Conservation (phyloP, 2,113 vertebrate species). For the Zeus faber region DNA sequence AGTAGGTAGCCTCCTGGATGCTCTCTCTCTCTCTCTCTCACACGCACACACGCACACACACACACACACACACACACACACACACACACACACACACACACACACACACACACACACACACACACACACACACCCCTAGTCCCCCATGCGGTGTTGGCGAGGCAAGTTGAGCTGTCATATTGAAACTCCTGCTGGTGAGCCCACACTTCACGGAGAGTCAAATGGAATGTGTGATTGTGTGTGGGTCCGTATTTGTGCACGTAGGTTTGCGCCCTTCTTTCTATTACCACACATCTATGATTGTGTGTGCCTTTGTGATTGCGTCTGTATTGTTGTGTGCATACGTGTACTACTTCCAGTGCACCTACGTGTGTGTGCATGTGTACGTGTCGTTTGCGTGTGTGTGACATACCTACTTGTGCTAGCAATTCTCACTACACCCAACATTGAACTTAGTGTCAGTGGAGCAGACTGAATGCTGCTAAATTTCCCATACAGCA, state of each 20-base stretch:
- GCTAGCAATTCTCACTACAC: too few species aligned
- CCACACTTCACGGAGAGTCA: not conserved
- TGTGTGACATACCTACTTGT: too few species aligned
- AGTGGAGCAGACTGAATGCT: too few species aligned
- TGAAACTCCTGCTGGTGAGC: slow-evolving; percentile 12
- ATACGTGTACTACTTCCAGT: not conserved
- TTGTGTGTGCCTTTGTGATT: not conserved
- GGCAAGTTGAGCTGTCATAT: slow-evolving; percentile 22
- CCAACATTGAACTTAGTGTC: too few species aligned
- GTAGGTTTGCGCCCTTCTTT: too few species aligned
- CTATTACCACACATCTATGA: not conserved
- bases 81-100: not conserved
- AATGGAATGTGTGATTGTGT: not conserved
- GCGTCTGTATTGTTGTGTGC: not conserved
- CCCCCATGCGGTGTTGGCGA: not conserved
- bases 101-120: not conserved
- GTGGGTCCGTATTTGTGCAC: too few species aligned
- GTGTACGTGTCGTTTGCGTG: not conserved
- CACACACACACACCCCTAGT: not conserved
- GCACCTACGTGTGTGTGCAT: not conserved
- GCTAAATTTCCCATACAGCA: too few species aligned
- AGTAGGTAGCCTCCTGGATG: slow-evolving; percentile 6
- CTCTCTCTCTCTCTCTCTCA: too few species aligned
- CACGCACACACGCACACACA: too few species aligned
- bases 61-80: not conserved